phyloP scores from a whole-genome alignment of 2,888 invertebrate species.

The Metellina segmentata region DNA sequence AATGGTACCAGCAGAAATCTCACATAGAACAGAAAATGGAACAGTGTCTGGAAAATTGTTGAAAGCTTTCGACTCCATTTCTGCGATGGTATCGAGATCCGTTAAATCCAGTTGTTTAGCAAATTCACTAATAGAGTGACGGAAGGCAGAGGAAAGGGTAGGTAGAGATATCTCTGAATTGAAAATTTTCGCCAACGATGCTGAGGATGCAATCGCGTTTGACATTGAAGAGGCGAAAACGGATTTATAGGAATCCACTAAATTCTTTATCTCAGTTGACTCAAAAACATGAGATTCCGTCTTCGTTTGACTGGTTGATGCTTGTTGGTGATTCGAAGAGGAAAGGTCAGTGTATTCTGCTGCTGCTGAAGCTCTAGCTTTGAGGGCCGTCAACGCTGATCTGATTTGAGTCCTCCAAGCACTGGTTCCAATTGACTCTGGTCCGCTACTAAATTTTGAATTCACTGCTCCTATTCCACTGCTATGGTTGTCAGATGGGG shows the following conservation, averaged over 20 bases:
- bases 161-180: not conserved
- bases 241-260: not conserved
- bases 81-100: not conserved
- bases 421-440: too few relatives aligned
- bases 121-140: not conserved
- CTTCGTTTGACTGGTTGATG: not conserved
- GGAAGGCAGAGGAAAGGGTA: not conserved
- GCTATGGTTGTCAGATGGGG: too few relatives aligned
- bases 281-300: not conserved
- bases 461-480: too few relatives aligned
- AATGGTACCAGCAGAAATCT: not conserved
- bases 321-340: not conserved
- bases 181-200: not conserved
- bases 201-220: not conserved
- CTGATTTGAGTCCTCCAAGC: too few relatives aligned
- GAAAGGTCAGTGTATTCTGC: not conserved
- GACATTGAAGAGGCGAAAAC: not conserved
- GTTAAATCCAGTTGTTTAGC: not conserved
- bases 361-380: not conserved
- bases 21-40: not conserved
- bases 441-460: too few relatives aligned
- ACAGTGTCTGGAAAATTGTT: not conserved
- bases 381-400: too few relatives aligned
- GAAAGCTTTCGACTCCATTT: not conserved
- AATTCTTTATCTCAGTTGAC: not conserved